These are phyloP conservation scores for Indicator indicator DNA, from an alignment of 2,113 vertebrate genomes.

Conservation along the genomic window DNA sequence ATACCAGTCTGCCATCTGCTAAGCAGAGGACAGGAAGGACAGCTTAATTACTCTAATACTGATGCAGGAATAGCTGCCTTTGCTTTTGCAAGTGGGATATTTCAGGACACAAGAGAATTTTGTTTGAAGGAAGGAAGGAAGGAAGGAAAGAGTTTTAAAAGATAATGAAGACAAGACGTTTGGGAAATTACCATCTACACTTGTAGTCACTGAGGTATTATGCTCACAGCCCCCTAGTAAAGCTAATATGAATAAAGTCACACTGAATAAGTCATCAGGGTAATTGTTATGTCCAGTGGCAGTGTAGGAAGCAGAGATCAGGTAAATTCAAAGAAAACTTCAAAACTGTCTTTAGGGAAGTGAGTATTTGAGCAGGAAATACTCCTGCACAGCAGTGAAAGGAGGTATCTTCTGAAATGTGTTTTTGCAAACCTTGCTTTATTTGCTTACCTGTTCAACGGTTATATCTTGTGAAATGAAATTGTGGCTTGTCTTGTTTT, in stretches of 20 bases:
- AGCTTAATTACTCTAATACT: slow-evolving; percentile 57
- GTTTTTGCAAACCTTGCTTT: background rate
- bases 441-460: background rate
- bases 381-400: background rate
- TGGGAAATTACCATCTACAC: slow-evolving; percentile 5
- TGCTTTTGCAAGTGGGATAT: slow-evolving; percentile 46
- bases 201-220: slow-evolving; percentile 44
- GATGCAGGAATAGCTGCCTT: slow-evolving; percentile 48
- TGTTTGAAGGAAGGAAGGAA: slow-evolving; percentile 32
- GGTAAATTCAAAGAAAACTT: background rate
- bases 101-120: slow-evolving; percentile 41
- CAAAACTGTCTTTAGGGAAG: background rate
- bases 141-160: slow-evolving; percentile 50
- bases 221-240: slow-evolving; percentile 13
- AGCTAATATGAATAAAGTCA: slow-evolving; percentile 49
- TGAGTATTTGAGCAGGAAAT: slow-evolving; percentile 19
- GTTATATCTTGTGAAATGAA: background rate
- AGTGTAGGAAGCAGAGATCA: background rate
- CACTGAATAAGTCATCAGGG: background rate
- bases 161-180: slow-evolving; percentile 39
- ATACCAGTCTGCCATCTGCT: slow-evolving; percentile 62
- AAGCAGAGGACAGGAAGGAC: slow-evolving; percentile 54
- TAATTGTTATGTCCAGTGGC: background rate
- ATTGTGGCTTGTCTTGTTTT: background rate
- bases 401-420: background rate